phyloP scores from a whole-genome alignment of 2,888 invertebrate genomes.

The Punctoribates punctum region DNA sequence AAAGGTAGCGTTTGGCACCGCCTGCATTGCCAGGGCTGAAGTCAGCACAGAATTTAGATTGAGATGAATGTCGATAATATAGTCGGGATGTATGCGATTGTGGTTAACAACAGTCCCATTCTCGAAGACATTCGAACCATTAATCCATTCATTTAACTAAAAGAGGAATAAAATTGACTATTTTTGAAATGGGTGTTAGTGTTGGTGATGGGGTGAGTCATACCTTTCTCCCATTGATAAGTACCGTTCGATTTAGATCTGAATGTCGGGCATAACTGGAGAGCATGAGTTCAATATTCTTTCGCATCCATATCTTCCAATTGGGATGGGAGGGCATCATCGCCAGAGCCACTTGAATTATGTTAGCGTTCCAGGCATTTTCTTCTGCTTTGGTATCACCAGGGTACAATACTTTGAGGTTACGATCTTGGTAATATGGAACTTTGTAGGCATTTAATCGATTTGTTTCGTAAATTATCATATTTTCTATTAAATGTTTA shows the following conservation, averaged over 20 bases:
- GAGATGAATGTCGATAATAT: neutral
- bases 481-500: neutral
- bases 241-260: neutral
- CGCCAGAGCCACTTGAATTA: neutral
- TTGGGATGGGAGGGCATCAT: neutral
- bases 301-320: neutral
- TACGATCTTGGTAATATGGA: neutral
- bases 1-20: neutral
- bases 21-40: neutral
- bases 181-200: neutral
- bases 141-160: conserved; percentile 3
- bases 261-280: neutral
- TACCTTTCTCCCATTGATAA: neutral
- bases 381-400: conserved; percentile 7
- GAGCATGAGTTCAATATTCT: neutral
- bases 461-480: neutral
- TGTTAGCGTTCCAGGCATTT: neutral
- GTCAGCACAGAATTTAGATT: neutral
- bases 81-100: neutral
- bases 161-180: neutral
- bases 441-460: neutral
- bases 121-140: neutral
- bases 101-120: neutral
- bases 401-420: neutral
- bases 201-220: neutral